Base-by-base conservation (phyloP, 2,113 vertebrate genomes). In the Petromus typicus region DNA sequence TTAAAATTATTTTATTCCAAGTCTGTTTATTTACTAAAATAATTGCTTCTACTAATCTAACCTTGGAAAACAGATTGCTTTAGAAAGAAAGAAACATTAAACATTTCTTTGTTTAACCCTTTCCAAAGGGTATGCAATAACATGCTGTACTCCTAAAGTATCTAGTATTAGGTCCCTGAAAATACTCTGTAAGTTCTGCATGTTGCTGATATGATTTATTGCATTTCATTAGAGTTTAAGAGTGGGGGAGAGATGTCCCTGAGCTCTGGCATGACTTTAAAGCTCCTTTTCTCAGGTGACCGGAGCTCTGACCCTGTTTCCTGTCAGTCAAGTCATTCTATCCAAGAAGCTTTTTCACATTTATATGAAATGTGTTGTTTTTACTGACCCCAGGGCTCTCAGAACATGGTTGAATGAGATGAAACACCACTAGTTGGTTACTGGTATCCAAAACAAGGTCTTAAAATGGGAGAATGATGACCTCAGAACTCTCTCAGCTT, bases 1-100 rank as follows among this genome's bases (percentile, higher is more conserved):
- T 63, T 25, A 73, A 95, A 22, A 34, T 84, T 83, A 92, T 82
- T 92, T 94, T 32, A 75, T 54, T 90, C 17, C 40, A 69, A 40
- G 25, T 89, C 75, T 82, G 22, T 57, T 96, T 95, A 75, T 43
- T 48, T 86, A 40, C 75, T 90, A 76, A 97, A 93, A 92, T 71
- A 94, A 95, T 93, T 96, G 32, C 75, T 92, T 57, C 2, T 92
- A 20, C 57, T 84, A n/a, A 23, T 57, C 40, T 14, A 25, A 37
- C 82, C 88, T 89, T 89, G 92, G 85, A 86, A 85, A 92, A 89
- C 13, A 88, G 43, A 51, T 34, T 71, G 23, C 1, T 25, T 71
- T 88, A 78, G 51, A 34, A 79, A 59, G 25, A 30, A 57, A 30
- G 51, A n/a, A n/a, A n/a, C n/a, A n/a, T n/a, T n/a, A n/a, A n/a